Base-by-base conservation (phyloP, 2,888 invertebrate species). In the Pantelozetes paolii region DNA sequence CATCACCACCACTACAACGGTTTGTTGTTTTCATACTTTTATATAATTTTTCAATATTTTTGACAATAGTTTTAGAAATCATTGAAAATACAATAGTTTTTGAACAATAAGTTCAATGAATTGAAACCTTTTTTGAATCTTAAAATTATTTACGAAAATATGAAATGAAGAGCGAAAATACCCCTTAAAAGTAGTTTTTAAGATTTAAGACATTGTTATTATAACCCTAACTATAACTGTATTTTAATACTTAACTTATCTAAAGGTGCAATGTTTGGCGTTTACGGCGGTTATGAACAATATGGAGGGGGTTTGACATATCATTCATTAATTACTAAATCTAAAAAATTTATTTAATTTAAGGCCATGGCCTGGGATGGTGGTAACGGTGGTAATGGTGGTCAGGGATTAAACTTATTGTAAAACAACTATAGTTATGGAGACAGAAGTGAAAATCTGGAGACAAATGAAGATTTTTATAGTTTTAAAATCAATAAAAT, bases 1-100 rank as follows among this genome's bases (percentile, higher is more conserved):
- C 40, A 67, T 23, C 67, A 67, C 26, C 67, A 67, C n/a, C 67
- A 67, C n/a, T 67, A 67, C 26, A 67, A 67, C 13, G 67, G 67
- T 67, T 3, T 13, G 59, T 32, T 59, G 13, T 30, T 30, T 32
- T 30, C 13, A 57, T 48, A 42, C 8, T 54, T 54, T 54, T 6
- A 54, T 23, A 50, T 18, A 50, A n/a, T 50, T 50, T 13, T n/a
- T n/a, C 8, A 50, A 13, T n/a, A n/a, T 50, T 50, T n/a, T n/a
- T 13, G 18, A 50, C 9, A 13, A n/a, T 50, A n/a, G 5, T 8
- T 54, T 54, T 23, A 54, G n/a, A 50, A 40, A 40, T 40, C 40
- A 9, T 18, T 50, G 5, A 50, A 50, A 50, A 50, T 50, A 13
- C n/a, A n/a, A n/a, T n/a, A n/a, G n/a, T n/a, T n/a, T n/a, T n/a